Conservation (phyloP, 2,113 vertebrate genomes). For the Pholis gunnellus region DNA sequence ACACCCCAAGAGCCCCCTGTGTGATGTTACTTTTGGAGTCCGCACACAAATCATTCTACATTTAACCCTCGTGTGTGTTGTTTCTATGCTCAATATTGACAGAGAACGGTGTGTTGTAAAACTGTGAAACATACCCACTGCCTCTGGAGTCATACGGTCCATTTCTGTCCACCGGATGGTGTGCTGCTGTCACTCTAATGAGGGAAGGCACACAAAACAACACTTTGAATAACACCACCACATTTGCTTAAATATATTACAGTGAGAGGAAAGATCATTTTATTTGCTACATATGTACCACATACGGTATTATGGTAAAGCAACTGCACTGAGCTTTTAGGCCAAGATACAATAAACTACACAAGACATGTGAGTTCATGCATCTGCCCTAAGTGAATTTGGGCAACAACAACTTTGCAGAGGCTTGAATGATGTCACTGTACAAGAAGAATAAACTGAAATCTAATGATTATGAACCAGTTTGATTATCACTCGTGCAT, state of each 20-base stretch:
- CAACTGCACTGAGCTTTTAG: background rate
- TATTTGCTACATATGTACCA: background rate
- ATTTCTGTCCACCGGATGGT: slow-evolving; percentile 46
- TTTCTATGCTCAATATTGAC: background rate
- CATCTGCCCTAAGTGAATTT: background rate
- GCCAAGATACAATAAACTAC: background rate
- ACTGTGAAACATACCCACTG: slow-evolving; percentile 59
- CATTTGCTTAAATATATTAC: background rate
- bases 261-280: background rate
- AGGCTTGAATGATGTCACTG: background rate
- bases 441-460: background rate
- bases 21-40: background rate
- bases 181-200: slow-evolving; percentile 26
- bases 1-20: background rate
- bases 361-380: background rate
- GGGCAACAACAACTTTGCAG: background rate
- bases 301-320: background rate
- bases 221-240: background rate
- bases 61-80: background rate
- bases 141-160: slow-evolving; percentile 26
- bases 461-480: slow-evolving; percentile 41
- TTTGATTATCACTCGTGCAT: slow-evolving; percentile 18
- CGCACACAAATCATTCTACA: background rate
- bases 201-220: background rate
- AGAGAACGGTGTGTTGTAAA: background rate